Conservation (phyloP, 1,140 invertebrate species). For the Ylistrum balloti region DNA sequence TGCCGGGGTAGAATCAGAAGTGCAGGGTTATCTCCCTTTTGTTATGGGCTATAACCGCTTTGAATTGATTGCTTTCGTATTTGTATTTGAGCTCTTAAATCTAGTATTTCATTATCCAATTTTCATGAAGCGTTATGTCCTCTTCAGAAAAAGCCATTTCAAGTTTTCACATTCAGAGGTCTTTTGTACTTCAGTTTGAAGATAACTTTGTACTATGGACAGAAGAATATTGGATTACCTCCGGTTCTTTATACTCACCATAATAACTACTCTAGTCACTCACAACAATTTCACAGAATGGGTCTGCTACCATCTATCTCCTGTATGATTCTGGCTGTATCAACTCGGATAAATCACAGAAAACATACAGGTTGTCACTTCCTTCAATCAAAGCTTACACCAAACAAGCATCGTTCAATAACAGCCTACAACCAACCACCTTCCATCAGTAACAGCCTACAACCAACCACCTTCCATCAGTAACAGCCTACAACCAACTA, state of each 20-base stretch:
- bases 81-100: slow-evolving; percentile 23
- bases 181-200: background rate
- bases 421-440: background rate
- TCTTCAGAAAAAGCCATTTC: slow-evolving; percentile 24
- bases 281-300: too few relatives aligned
- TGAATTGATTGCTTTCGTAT: slow-evolving; percentile 9
- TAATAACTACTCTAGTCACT: background rate
- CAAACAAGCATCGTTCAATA: background rate
- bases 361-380: too few relatives aligned
- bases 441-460: background rate
- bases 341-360: too few relatives aligned
- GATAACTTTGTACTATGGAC: background rate
- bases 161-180: background rate
- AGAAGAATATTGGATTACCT: background rate
- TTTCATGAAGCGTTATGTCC: background rate
- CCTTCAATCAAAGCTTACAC: background rate
- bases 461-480: background rate
- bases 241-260: background rate
- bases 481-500: background rate
- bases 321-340: too few relatives aligned
- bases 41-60: background rate
- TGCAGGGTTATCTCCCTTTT: background rate
- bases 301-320: too few relatives aligned
- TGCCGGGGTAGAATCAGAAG: background rate
- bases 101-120: slow-evolving; percentile 35